Percentiles rank a stretch among this genome's conserved stretches.
These are phyloP conservation scores for Brachionus koreanus DNA, from an alignment of 1,140 invertebrate species.

Conservation along the genomic window DNA sequence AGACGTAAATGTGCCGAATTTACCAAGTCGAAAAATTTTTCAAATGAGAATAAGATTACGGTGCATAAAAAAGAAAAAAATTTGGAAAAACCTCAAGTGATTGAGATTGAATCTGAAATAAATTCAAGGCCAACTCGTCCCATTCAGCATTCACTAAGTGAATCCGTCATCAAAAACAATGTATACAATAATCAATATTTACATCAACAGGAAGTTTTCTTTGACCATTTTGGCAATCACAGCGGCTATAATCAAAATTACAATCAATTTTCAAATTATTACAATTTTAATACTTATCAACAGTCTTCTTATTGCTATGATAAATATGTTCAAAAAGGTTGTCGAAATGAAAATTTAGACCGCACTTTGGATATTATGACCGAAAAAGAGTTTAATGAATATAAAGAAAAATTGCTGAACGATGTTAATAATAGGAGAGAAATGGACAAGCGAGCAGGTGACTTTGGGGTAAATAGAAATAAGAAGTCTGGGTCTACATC, in stretches of 20 bases:
- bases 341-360: not conserved
- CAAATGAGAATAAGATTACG: not conserved
- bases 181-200: not conserved
- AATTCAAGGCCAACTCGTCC: not conserved
- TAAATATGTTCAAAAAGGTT: not conserved
- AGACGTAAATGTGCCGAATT: not conserved
- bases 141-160: conserved; percentile 5
- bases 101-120: not conserved
- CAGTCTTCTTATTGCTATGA: not conserved
- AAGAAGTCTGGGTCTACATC: not conserved
- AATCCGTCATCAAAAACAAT: not conserved
- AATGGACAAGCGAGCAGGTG: not conserved
- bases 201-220: not conserved
- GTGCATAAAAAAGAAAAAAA: not conserved
- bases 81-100: not conserved
- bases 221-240: not conserved
- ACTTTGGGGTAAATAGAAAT: not conserved
- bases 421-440: not conserved
- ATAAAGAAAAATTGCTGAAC: conserved; percentile 10
- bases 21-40: not conserved
- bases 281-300: not conserved
- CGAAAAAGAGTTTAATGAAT: conserved; percentile 22
- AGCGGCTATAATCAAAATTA: not conserved
- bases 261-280: not conserved
- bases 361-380: conserved; percentile 10